Conservation (phyloP, 2,113 vertebrate species). For the Sylvia atricapilla region DNA sequence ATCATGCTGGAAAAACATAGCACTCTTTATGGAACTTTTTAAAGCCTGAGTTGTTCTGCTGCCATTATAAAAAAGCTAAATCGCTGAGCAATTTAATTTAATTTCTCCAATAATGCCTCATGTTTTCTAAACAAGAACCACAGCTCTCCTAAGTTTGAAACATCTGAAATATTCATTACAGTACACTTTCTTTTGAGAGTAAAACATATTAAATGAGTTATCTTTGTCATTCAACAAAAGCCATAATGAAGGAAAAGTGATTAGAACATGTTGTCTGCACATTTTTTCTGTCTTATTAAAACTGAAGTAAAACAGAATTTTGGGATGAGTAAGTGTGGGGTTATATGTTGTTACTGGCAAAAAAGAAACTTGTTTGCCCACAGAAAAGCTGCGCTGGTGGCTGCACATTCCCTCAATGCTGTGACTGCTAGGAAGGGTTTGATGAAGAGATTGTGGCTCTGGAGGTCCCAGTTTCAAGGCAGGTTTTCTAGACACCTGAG, state of each 20-base stretch:
- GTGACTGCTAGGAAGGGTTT: background rate
- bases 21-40: constrained; percentile 3
- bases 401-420: background rate
- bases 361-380: background rate
- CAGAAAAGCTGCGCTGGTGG: background rate
- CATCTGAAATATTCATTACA: constrained; percentile 41
- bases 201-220: background rate
- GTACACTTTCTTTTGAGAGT: constrained; percentile 11
- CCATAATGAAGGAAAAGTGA: background rate
- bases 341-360: background rate
- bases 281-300: background rate
- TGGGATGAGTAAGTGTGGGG: background rate
- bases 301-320: background rate
- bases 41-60: constrained; percentile 39
- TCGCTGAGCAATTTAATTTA: constrained; percentile 57
- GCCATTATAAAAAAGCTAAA: constrained; percentile 51
- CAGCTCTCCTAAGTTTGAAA: constrained; percentile 2
- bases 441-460: background rate
- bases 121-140: constrained; percentile 55
- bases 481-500: background rate
- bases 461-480: background rate
- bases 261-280: background rate
- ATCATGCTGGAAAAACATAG: background rate
- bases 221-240: constrained; percentile 1
- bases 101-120: constrained; percentile 29